Evolutionary conservation across 2,113 vertebrate genomes (phyloP), one percentile per base, ranked within the genome.

Genomic region (Daboia siamensis): DNA sequence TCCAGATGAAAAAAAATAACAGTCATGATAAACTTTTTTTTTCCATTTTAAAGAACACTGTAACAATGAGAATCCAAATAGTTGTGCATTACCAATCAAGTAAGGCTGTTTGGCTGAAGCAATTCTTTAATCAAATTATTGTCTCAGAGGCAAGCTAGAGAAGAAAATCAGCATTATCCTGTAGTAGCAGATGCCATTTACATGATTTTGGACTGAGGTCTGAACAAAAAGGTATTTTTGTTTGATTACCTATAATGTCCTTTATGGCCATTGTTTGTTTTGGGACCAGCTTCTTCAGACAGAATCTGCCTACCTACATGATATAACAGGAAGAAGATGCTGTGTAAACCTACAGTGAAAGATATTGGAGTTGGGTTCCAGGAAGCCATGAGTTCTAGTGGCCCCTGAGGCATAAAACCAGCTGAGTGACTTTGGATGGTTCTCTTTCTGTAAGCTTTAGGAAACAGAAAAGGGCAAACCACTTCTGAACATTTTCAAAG

Each of bases 1-100:
- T 95, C 89, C n/a, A 20, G 93, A 94, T 92, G 61, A 29, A 86
- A 91, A n/a, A 33, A 93, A 93, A n/a, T 90, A 89, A 85, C 88
- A 64, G 15, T 92, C 87, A 87, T 86, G 88, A 64, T 92, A 88
- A 86, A 90, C 93, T 93, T 84, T 93, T 94, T 94, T 94, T 11
- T 52, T 20, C 51, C 7, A 29, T 85, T 20, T 26, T n/a, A 7
- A 57, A 59, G 51, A 55, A 39, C 3, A 20, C 55, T 57, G 11
- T 20, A 92, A 55, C 69, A 85, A 89, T 11, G 39, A 64, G 59
- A 15, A 64, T 57, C 46, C 23, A 20, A 33, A 6, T 13, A 74
- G 17, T 3, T 74, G 54, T 55, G 54, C 15, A 39, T 5, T 74
- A 39, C 61, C 39, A 8, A 39, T 39, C n/a, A 8, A 80, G 15